Conservation (phyloP, 2,113 vertebrate species). For the Crypturellus undulatus region DNA sequence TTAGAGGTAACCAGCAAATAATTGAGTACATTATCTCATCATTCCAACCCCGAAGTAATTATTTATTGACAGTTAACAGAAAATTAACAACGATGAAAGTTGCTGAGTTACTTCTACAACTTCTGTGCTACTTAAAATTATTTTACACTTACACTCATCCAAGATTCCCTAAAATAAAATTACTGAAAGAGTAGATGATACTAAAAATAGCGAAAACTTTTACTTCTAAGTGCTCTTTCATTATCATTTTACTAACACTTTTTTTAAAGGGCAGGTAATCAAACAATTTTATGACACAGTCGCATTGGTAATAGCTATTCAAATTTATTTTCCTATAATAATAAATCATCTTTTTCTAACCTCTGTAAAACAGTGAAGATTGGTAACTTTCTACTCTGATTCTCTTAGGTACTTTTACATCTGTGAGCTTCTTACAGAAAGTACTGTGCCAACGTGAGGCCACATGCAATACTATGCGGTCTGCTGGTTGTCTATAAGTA, state of each 20-base stretch:
- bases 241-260: neutral
- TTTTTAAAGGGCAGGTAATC: neutral
- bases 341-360: neutral
- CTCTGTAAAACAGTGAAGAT: neutral
- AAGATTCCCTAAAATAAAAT: neutral
- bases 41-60: neutral
- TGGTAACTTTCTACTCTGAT: neutral
- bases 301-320: neutral
- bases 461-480: neutral
- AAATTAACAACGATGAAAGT: neutral
- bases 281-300: neutral
- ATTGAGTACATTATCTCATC: neutral
- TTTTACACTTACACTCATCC: neutral
- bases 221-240: neutral
- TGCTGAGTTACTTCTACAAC: neutral
- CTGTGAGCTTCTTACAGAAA: neutral
- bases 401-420: neutral
- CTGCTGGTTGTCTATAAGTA: neutral
- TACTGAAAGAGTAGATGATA: rapidly evolving
- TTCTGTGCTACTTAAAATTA: neutral
- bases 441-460: neutral
- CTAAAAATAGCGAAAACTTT: neutral
- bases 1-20: neutral
- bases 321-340: neutral
- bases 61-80: neutral